A percentile compares a stretch with the other conserved stretches of the same genome.
phyloP scores from a whole-genome alignment of 1,140 invertebrate species.

The Bombus balteatus region DNA sequence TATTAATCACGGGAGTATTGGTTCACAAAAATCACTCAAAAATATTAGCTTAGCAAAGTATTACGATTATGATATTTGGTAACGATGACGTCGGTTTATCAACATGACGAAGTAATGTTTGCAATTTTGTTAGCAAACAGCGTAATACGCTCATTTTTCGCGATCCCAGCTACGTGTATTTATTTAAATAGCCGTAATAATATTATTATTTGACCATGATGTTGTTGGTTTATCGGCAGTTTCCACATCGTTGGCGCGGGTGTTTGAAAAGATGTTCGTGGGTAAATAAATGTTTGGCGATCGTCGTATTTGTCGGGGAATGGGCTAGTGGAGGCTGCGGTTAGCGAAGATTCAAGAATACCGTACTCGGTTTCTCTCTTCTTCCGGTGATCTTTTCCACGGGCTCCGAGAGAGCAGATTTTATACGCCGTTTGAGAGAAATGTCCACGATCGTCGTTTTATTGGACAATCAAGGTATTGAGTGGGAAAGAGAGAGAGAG shows the following conservation, averaged over 20 bases:
- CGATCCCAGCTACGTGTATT: background rate
- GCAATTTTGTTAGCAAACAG: too few relatives aligned
- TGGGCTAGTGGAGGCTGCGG: constrained; percentile 28
- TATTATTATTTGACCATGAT: background rate
- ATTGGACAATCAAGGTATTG: constrained; percentile 48
- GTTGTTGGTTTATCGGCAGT: background rate
- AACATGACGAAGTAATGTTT: too few relatives aligned
- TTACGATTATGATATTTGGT: too few relatives aligned
- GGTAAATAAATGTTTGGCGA: constrained; percentile 25
- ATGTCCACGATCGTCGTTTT: constrained; percentile 45
- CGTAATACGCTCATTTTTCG: background rate
- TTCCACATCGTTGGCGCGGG: background rate
- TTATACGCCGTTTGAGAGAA: constrained; percentile 44
- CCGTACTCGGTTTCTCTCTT: constrained; percentile 37
- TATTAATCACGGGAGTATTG: too few relatives aligned
- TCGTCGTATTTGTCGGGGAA: background rate
- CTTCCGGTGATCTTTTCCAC: constrained; percentile 44
- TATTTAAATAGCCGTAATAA: background rate
- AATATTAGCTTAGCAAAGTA: too few relatives aligned
- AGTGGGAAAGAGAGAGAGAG: background rate
- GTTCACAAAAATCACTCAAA: too few relatives aligned
- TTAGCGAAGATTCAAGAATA: constrained; percentile 32
- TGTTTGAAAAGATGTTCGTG: constrained; percentile 5
- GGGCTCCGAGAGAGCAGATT: constrained; percentile 24
- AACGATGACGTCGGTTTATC: too few relatives aligned